Base-by-base conservation (phyloP, 2,797 vertebrate genomes). In the Ficedula albicollis region DNA sequence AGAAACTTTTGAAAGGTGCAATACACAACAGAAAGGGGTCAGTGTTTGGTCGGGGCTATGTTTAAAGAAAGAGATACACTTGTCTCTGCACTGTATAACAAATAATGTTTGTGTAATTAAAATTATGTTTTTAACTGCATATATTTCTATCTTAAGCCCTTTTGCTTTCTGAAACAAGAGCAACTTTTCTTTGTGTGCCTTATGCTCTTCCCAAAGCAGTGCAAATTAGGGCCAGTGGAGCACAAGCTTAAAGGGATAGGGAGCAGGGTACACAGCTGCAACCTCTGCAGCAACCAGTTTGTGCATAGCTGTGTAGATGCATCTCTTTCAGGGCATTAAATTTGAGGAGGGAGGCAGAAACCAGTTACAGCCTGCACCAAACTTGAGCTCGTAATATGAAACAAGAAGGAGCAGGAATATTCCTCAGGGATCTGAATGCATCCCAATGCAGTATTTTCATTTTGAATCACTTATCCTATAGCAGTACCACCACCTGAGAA, bases 1-100 rank as follows among this genome's bases (percentile, higher is more conserved):
- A 41, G 10, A 84, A 82, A 32, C 0, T 5, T 84, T 58, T 43
- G 0, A 2, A 84, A 23, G 15, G 9, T 59, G 13, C 5, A 9
- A 1, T 2, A 55, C 32, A 48, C 5, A 38, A 9, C 5, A 26
- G 7, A 21, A 60, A 79, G 6, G 1, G 30, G 13, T 51, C 21
- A 23, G 12, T 36, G 26, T 26, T 74, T 32, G 9, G 16, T 56
- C 16, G 55, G n/a, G 18, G 15, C 7, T 27, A 49, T 0, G 0
- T 62, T 64, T 54, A 73, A 89, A 63, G 1, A 48, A 5, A 5
- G 6, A 2, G 22, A 90, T 52, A 23, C 3, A 25, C 12, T 79
- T 77, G 17, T 0, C 0, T 21, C 32, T 58, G n/a, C 13, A 22
- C 12, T 27, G 6, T 22, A 22, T 13, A 55, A 43, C 5, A 79